Percentiles rank a stretch among this genome's conserved stretches.
Conservation (phyloP, 2,797 vertebrate species). For the Helarctos malayanus region DNA sequence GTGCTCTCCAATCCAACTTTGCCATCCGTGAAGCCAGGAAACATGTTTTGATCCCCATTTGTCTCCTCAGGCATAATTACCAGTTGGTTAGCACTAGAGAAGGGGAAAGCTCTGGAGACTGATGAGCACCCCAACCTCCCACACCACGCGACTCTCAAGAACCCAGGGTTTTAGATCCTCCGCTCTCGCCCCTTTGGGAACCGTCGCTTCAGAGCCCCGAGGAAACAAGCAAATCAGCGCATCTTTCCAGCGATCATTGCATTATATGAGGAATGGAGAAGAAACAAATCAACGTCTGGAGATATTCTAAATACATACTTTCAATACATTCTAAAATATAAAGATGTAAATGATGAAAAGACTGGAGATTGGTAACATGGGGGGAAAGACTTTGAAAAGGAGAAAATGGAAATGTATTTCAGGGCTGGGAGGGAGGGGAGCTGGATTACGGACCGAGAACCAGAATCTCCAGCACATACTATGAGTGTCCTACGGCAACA, state of each 20-base stretch:
- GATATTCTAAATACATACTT: constrained; percentile 73
- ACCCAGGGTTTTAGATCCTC: constrained; percentile 48
- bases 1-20: neutral
- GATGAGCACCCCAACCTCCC: neutral
- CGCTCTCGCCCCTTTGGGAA: constrained; percentile 69
- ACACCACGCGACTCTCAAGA: neutral
- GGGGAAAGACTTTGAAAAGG: neutral
- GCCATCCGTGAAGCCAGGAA: neutral
- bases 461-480: neutral
- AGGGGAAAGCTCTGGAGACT: neutral
- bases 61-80: neutral
- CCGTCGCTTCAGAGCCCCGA: constrained; percentile 77
- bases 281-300: constrained; percentile 78
- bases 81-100: neutral
- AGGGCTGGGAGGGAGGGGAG: too few species aligned
- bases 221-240: constrained; percentile 75
- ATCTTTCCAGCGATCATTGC: constrained; percentile 79
- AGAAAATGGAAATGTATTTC: neutral
- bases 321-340: constrained; percentile 71
- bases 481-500: neutral
- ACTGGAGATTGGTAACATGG: neutral
- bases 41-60: neutral
- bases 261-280: constrained; percentile 72
- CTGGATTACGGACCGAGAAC: neutral
- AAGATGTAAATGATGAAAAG: constrained; percentile 58